These are phyloP conservation scores for Drosophila nigrodunni DNA, from an alignment of 1,140 invertebrate species.

Conservation along the genomic window DNA sequence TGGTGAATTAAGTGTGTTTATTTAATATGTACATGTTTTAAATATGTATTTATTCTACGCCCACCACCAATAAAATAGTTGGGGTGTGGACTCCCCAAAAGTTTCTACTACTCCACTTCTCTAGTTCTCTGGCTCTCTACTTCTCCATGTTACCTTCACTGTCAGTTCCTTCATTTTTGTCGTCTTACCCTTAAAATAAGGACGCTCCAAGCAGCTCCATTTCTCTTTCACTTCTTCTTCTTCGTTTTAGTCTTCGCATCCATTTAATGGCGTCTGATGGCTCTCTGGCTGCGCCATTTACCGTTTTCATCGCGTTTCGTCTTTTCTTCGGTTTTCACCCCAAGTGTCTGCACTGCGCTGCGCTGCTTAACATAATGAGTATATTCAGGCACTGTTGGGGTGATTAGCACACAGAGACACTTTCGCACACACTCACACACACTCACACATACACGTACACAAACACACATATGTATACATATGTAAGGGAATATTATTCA, in stretches of 20 bases:
- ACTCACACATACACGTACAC: background rate
- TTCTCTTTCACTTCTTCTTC: no score
- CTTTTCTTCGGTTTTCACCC: constrained; percentile 50
- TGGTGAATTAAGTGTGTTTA: no score
- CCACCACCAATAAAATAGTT: constrained; percentile 26
- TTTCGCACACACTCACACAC: background rate
- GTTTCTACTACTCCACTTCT: no score
- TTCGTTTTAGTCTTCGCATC: background rate
- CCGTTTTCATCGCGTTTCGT: constrained; percentile 32
- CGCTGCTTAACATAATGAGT: constrained; percentile 75
- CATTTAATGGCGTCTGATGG: constrained; percentile 6
- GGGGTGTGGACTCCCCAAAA: constrained; percentile 13
- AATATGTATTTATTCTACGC: background rate
- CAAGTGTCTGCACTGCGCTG: constrained; percentile 24
- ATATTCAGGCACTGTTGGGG: constrained; percentile 21
- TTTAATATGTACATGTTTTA: no score
- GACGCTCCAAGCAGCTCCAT: background rate
- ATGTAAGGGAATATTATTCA: constrained; percentile 18
- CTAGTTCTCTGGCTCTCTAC: no score
- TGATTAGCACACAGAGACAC: constrained; percentile 42
- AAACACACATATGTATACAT: background rate
- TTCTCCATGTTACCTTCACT: background rate
- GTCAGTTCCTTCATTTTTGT: background rate
- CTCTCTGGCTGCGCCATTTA: constrained; percentile 13
- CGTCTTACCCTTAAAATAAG: background rate